These are phyloP conservation scores for Anhinga anhinga DNA, from an alignment of 2,113 vertebrate species.

Conservation along the genomic window DNA sequence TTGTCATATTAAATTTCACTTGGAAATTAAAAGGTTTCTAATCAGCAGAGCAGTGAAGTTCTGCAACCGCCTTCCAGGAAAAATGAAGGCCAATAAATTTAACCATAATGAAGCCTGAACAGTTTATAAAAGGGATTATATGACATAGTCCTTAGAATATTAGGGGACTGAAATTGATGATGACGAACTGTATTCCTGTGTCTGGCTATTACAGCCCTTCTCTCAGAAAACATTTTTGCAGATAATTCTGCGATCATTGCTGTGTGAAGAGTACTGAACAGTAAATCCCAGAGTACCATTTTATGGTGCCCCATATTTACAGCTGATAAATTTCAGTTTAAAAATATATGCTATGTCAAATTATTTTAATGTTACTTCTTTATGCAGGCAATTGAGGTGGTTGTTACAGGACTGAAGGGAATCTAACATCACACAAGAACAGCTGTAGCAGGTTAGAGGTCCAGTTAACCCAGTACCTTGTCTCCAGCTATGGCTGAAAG, in stretches of 20 bases:
- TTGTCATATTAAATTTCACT: conserved; percentile 55
- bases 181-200: background rate
- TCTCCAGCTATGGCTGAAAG: background rate
- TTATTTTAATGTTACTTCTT: background rate
- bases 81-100: conserved; percentile 35
- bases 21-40: conserved; percentile 58
- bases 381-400: background rate
- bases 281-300: background rate
- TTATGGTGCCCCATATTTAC: background rate
- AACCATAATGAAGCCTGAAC: conserved; percentile 33
- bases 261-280: background rate
- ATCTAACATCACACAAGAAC: background rate
- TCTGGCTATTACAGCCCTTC: background rate
- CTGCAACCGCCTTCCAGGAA: conserved; percentile 32
- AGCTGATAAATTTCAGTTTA: background rate
- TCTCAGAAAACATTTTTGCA: background rate
- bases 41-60: conserved; percentile 2
- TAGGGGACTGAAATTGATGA: background rate
- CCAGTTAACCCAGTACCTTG: background rate
- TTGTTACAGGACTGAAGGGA: background rate
- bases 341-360: background rate
- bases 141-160: background rate
- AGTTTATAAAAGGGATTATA: conserved; percentile 59
- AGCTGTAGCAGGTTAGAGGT: background rate
- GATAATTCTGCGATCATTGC: background rate